Conservation (phyloP, 2,113 vertebrate genomes). For the Istiophorus platypterus region DNA sequence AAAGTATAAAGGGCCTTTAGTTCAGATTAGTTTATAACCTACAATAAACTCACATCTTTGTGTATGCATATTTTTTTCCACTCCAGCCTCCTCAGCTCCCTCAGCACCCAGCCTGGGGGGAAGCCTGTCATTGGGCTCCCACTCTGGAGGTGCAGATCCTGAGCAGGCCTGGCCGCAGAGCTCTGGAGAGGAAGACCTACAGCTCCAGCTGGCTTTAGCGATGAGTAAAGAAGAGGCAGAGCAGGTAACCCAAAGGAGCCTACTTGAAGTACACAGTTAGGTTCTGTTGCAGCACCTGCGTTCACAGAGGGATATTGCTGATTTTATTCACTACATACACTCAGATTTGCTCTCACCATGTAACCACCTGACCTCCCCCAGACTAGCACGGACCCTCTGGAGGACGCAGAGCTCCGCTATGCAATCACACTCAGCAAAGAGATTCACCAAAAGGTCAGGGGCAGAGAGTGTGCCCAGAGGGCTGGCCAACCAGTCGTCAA, state of each 20-base stretch:
- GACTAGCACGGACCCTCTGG: conserved; percentile 86
- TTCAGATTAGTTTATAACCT: not conserved
- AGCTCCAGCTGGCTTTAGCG: conserved; percentile 92
- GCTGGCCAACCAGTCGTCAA: conserved; percentile 53
- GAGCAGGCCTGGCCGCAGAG: conserved; percentile 96
- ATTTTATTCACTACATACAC: conserved; percentile 52
- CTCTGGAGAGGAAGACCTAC: conserved; percentile 92
- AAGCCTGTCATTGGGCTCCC: conserved; percentile 74
- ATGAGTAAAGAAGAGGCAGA: conserved; percentile 97
- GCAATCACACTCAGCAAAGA: conserved; percentile 94
- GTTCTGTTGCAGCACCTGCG: conserved; percentile 9
- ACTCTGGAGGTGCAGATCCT: conserved; percentile 84
- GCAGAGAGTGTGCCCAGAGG: conserved; percentile 62
- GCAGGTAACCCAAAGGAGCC: conserved; percentile 85
- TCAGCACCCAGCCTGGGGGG: conserved; percentile 84
- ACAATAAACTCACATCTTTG: not conserved
- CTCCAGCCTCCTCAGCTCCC: conserved; percentile 86
- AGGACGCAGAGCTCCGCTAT: conserved; percentile 92
- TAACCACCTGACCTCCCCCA: conserved; percentile 83
- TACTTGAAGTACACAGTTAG: not conserved
- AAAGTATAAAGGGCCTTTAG: too few species aligned
- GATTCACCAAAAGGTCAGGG: conserved; percentile 92
- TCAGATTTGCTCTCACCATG: conserved; percentile 71
- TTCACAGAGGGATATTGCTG: conserved; percentile 37
- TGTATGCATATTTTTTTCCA: conserved; percentile 50